Evolutionary conservation across 2,888 invertebrate species (phyloP).

Genomic region (Stratiomys singularior): DNA sequence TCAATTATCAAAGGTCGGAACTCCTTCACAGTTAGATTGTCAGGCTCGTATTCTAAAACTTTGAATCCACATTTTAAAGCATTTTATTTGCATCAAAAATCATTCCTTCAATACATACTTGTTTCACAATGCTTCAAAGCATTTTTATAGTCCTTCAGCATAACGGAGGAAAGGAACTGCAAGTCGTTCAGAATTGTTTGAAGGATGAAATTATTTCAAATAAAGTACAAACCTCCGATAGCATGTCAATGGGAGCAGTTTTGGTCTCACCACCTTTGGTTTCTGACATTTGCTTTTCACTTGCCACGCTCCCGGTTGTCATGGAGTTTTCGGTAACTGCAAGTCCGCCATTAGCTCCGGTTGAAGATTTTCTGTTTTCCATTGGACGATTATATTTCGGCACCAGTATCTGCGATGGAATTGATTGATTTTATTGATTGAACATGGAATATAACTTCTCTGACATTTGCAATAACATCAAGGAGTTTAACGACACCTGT

Average conservation of each 20-base stretch:
- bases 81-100: background rate
- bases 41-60: slow-evolving; percentile 11
- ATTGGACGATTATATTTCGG: background rate
- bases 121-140: background rate
- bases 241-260: background rate
- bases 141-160: slow-evolving; percentile 6
- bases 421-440: background rate
- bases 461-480: background rate
- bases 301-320: too few relatives aligned
- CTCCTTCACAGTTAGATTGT: slow-evolving; percentile 9
- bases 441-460: background rate
- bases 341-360: background rate
- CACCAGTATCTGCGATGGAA: background rate
- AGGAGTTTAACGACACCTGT: background rate
- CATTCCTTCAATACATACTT: background rate
- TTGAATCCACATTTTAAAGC: too few relatives aligned
- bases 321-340: background rate
- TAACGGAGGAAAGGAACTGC: slow-evolving; percentile 11
- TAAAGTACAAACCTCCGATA: background rate
- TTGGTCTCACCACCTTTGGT: background rate
- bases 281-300: background rate
- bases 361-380: background rate
- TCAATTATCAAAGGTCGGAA: slow-evolving; percentile 10
- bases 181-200: background rate
- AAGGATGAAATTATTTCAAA: background rate